Evolutionary conservation across 2,113 vertebrate genomes (phyloP).

Genomic region (Nymphicus hollandicus): DNA sequence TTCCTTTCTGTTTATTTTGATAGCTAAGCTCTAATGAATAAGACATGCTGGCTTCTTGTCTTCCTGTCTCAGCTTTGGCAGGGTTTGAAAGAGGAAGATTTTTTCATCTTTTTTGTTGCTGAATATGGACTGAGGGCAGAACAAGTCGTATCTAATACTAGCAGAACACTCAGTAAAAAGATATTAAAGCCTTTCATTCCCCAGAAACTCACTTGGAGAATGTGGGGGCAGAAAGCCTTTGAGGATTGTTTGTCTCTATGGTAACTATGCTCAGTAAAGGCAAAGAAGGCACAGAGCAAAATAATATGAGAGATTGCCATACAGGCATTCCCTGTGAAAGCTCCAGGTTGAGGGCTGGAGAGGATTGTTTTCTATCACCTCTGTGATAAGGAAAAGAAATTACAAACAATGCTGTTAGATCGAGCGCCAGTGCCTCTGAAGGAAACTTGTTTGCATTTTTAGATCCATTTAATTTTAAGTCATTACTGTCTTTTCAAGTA

Average conservation of each 20-base stretch:
- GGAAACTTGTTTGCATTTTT: not conserved
- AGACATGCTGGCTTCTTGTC: not conserved
- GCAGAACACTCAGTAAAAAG: not conserved
- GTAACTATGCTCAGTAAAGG: conserved; percentile 6
- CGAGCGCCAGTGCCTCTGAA: not conserved
- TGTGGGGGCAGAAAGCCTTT: not conserved
- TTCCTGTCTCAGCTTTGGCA: not conserved
- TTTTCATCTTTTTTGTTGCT: not conserved
- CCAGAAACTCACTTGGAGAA: not conserved
- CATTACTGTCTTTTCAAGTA: not conserved
- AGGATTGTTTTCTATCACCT: not conserved
- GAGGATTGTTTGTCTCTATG: conserved; percentile 46
- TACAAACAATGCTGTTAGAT: not conserved
- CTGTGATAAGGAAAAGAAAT: not conserved
- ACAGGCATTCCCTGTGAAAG: not conserved
- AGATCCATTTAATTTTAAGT: not conserved
- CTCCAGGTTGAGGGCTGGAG: not conserved
- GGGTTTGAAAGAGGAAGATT: not conserved
- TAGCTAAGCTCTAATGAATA: not conserved
- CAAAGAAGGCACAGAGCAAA: not conserved
- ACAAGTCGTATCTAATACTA: not conserved
- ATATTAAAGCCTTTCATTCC: not conserved
- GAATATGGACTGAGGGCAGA: not conserved
- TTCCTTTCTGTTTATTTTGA: conserved; percentile 15
- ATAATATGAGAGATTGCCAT: not conserved